Evolutionary conservation across 2,888 invertebrate genomes (phyloP).

Genomic region (Idaea straminata): DNA sequence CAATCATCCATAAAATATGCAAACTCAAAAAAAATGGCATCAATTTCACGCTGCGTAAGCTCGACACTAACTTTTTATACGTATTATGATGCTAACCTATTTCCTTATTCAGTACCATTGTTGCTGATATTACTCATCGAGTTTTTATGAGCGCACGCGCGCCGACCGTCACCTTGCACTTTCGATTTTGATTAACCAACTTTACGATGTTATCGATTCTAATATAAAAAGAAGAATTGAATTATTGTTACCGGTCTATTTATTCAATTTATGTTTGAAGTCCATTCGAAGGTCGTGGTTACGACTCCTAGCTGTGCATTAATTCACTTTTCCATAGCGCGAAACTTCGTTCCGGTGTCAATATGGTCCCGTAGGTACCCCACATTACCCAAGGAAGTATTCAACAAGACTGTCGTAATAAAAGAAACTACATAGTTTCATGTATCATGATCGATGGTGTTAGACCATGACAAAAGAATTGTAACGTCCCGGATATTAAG

Average conservation of each 20-base stretch:
- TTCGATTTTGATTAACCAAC: slow-evolving; percentile 18
- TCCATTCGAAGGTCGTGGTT: not conserved
- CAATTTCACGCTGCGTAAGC: slow-evolving; percentile 77
- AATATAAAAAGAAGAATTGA: slow-evolving; percentile 9
- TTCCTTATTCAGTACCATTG: slow-evolving; percentile 63
- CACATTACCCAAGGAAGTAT: too few species aligned
- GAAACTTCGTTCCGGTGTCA: too few species aligned
- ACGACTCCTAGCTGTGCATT: too few species aligned
- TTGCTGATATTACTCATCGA: slow-evolving; percentile 55
- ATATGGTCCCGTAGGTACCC: too few species aligned
- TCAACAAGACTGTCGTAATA: too few species aligned
- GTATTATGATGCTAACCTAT: slow-evolving; percentile 69
- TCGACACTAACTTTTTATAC: slow-evolving; percentile 65
- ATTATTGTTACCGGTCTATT: slow-evolving; percentile 9
- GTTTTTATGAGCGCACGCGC: slow-evolving; percentile 15
- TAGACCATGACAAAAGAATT: too few species aligned
- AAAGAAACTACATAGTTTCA: too few species aligned
- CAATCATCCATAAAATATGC: slow-evolving; percentile 17
- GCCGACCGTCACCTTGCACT: slow-evolving; percentile 23
- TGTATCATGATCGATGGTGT: too few species aligned
- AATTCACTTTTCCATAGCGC: too few species aligned
- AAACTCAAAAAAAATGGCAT: slow-evolving; percentile 47
- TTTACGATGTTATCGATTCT: not conserved
- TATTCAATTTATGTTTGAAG: slow-evolving; percentile 18
- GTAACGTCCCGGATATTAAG: too few species aligned